Base-by-base conservation (phyloP, 2,888 invertebrate genomes). In the Andrena chrysosceles region DNA sequence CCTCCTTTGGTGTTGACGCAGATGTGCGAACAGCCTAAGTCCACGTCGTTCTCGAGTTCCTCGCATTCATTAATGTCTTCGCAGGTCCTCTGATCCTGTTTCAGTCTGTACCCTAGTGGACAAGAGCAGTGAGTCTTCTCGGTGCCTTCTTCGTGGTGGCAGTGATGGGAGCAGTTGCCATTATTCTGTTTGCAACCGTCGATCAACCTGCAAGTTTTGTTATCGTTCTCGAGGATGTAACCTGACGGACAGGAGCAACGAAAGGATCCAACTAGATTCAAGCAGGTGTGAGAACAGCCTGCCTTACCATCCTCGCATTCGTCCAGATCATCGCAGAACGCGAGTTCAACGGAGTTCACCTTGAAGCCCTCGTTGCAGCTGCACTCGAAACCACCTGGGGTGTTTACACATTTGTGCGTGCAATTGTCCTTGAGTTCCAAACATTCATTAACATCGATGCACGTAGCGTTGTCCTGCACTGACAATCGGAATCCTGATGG, bases 1-100 rank as follows among this genome's bases (percentile, higher is more conserved):
- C 95, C 94, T 16, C 96, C 96, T 35, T 94, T 91, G 6, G 94
- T 94, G 89, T 96, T 96, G 26, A 95, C 93, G 87, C 96, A 96
- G 20, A 90, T 77, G 72, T 94, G 93, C 0, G 94, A 93, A 62
- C 94, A 93, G 2, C 90, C 92, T 4, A 93, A 93, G 3, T 92
- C 91, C 0, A 93, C 91, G 80, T 92, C 93, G 52, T 93, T 93
- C 68, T 93, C 92, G 20, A 92, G 89, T 59, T 93, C 92, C 56
- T 92, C 91, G 74, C 94, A 94, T 74, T 94, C 94, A 83, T 94
- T 89, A 5, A 94, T 85, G 77, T 94, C 94, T 67, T 92, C 91
- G 87, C 94, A 94, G 13, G 90, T 92, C 35, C 92, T 76, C 94
- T 93, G 78, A 93, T 94, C 74, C 31, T 92, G 91, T 10, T 85